Conservation (phyloP, 2,797 vertebrate species). For the Mus spretus region DNA sequence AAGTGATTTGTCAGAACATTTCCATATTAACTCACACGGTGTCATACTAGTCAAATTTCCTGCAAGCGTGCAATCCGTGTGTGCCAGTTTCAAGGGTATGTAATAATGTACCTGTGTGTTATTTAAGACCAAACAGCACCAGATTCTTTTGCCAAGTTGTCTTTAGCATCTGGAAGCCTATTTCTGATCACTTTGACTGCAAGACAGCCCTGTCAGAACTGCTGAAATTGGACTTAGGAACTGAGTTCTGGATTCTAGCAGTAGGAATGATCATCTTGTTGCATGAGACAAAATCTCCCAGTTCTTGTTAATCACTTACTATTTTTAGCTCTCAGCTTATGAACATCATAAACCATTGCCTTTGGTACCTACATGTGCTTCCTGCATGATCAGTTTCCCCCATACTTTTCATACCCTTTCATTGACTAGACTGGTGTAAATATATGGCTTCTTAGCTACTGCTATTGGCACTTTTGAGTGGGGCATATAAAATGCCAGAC, state of each 20-base stretch:
- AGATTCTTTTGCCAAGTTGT: background rate
- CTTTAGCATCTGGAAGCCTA: background rate
- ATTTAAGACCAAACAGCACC: slow-evolving; percentile 76
- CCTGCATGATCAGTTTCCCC: background rate
- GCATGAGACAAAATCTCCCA: background rate
- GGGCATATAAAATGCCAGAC: background rate
- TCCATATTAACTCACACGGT: background rate
- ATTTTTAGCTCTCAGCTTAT: background rate
- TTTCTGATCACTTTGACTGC: background rate
- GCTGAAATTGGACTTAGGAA: background rate
- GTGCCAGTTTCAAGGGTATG: slow-evolving; percentile 68
- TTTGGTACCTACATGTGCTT: background rate
- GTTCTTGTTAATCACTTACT: background rate
- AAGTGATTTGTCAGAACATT: background rate
- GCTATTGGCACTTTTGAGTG: background rate
- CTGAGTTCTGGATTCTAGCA: background rate
- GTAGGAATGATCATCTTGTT: background rate
- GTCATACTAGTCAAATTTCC: slow-evolving; percentile 51
- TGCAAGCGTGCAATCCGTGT: background rate
- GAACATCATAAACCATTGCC: background rate
- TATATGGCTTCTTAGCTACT: background rate
- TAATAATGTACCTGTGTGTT: slow-evolving; percentile 69
- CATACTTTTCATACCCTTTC: background rate
- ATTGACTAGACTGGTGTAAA: slow-evolving; percentile 7
- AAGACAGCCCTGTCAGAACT: slow-evolving; percentile 21